Percentiles rank a stretch among this genome's conserved stretches.
Conservation (phyloP, 2,797 vertebrate genomes). For the Myiotriccus ornatus region DNA sequence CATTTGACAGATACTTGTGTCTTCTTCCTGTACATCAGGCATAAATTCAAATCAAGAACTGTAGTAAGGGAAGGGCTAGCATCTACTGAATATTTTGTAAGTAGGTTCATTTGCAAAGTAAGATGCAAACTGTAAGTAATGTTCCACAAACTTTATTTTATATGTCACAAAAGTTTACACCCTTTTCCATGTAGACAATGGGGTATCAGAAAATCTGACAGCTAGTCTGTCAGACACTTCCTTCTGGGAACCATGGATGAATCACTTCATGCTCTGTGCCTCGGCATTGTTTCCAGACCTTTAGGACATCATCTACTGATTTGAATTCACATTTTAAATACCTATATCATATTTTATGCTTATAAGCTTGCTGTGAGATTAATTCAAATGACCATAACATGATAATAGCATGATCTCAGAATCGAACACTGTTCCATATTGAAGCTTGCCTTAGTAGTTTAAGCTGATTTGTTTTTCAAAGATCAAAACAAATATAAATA, state of each 20-base stretch:
- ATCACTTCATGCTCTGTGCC: rapidly evolving
- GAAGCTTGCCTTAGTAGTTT: neutral
- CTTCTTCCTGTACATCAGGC: neutral
- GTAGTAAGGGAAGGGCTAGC: neutral
- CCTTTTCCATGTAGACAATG: neutral
- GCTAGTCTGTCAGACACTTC: neutral
- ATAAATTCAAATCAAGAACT: neutral
- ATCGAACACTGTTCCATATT: neutral
- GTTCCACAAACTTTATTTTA: neutral
- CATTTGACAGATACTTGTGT: neutral
- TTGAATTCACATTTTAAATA: neutral
- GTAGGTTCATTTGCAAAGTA: neutral
- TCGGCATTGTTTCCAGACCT: neutral
- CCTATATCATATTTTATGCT: neutral
- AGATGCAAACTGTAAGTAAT: neutral
- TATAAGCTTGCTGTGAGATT: neutral
- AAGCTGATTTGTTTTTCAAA: neutral
- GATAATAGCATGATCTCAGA: neutral
- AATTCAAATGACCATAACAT: neutral
- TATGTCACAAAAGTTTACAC: neutral
- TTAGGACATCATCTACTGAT: neutral
- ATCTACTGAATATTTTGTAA: neutral
- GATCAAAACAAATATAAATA: neutral
- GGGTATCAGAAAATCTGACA: neutral
- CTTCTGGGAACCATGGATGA: neutral